phyloP scores from a whole-genome alignment of 1,140 invertebrate genomes.

The Centruroides sculpturatus region DNA sequence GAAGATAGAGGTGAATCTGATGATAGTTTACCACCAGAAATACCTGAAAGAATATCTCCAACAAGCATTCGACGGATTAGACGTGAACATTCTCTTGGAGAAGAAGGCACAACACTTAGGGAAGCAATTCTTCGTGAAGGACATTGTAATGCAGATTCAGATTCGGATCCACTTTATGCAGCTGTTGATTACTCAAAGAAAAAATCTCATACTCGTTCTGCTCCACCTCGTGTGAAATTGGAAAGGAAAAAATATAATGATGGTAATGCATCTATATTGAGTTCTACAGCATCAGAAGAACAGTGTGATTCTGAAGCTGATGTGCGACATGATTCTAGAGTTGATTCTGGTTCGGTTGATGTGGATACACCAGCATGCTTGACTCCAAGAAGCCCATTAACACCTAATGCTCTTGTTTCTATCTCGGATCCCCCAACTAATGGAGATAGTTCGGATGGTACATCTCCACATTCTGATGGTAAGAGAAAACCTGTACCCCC shows the following conservation, averaged over 20 bases:
- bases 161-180: constrained; percentile 6
- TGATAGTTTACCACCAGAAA: constrained; percentile 24
- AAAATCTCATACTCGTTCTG: constrained; percentile 16
- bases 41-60: constrained; percentile 17
- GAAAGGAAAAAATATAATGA: constrained; percentile 28
- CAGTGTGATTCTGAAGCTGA: constrained; percentile 12
- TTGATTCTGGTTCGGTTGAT: constrained; percentile 31
- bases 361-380: constrained; percentile 23
- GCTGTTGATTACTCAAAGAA: constrained; percentile 12
- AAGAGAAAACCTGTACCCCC: background rate
- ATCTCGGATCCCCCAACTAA: background rate
- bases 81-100: constrained; percentile 16
- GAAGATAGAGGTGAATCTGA: constrained; percentile 28
- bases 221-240: constrained; percentile 26
- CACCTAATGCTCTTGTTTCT: background rate
- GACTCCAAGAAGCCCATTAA: background rate
- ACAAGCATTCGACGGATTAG: constrained; percentile 18
- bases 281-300: constrained; percentile 11
- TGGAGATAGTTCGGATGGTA: background rate
- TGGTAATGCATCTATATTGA: constrained; percentile 7
- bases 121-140: too few relatives aligned
- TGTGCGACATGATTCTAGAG: constrained; percentile 22
- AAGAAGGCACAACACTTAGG: too few relatives aligned
- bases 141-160: background rate
- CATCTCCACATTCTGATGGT: background rate